phyloP scores from a whole-genome alignment of 2,797 vertebrate genomes.

The Enteromius radiatus region DNA sequence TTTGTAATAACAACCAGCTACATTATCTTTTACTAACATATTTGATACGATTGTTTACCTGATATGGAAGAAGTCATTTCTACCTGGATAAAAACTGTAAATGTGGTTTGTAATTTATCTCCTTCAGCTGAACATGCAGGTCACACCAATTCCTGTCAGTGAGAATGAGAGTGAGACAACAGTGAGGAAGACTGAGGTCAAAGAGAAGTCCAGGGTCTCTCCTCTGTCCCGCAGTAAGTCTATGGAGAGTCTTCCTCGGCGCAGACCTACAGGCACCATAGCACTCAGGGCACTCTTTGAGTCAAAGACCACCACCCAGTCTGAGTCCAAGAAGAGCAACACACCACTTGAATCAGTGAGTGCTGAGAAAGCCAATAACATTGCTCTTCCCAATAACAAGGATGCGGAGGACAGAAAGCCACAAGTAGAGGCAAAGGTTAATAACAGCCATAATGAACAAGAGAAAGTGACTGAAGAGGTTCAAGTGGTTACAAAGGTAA shows the following conservation, averaged over 20 bases:
- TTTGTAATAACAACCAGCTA: neutral
- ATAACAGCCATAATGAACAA: neutral
- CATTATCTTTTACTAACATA: neutral
- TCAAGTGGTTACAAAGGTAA: slow-evolving; percentile 66
- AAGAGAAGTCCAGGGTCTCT: slow-evolving; percentile 43
- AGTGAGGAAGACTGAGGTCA: slow-evolving; percentile 56
- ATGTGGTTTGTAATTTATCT: neutral
- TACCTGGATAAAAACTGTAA: neutral
- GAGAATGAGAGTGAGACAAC: slow-evolving; percentile 47
- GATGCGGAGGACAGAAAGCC: slow-evolving; percentile 44
- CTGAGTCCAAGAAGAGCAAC: slow-evolving; percentile 43
- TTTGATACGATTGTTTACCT: neutral
- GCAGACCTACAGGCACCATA: slow-evolving; percentile 58
- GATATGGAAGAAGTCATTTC: neutral
- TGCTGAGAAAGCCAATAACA: slow-evolving; percentile 5
- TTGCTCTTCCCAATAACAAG: slow-evolving; percentile 44
- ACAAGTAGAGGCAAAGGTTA: slow-evolving; percentile 35
- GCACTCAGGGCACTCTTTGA: slow-evolving; percentile 75
- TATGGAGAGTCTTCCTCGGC: slow-evolving; percentile 67
- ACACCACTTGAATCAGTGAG: neutral
- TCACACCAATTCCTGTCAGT: slow-evolving; percentile 28
- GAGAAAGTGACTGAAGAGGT: slow-evolving; percentile 40
- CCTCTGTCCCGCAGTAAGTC: slow-evolving; percentile 73
- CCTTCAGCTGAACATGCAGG: slow-evolving; percentile 51
- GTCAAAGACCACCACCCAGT: slow-evolving; percentile 56